Base-by-base conservation (phyloP, 2,113 vertebrate species). In the Thamnaconus septentrionalis region DNA sequence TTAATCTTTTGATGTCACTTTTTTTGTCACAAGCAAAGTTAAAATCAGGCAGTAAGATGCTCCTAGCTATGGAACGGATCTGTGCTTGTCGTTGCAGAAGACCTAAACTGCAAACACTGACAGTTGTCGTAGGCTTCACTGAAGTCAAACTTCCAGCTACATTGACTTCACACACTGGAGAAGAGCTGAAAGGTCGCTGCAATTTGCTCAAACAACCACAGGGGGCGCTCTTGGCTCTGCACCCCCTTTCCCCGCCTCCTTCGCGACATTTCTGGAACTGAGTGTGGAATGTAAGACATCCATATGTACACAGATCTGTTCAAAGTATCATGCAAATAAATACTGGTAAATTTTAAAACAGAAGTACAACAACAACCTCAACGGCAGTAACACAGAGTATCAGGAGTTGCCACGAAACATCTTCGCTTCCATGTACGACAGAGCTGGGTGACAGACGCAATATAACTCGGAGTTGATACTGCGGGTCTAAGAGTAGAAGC, bases 301-400 rank as follows among this genome's bases (percentile, higher is more conserved):
- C 56, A 66, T 75, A 88, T 85, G 4, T 86, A 89, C 87, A 88
- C 58, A 78, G 58, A 80, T 76, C 71, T 82, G 68, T 73, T 81
- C 51, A 85, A 84, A 87, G 84, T 31, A 78, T 81, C 89, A 90
- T 90, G 89, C 89, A 90, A 86, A 84, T 86, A 84, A 87, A 79
- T 81, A 86, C 73, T n/a, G 45, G 31, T 73, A 62, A 73, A 31
- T 31, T 74, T 81, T 69, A 59, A 84, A 85, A 73, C 48, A 3
- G 64, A 81, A 81, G 56, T 68, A 86, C 76, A 80, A 87, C 81
- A 89, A 66, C 77, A 82, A 88, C 80, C 80, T 82, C 64, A 81
- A 78, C 71, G 68, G 61, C 57, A 77, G 61, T 56, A 76, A 78
- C 77, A 87, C 60, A 84, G 80, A 71, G 64, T 79, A 69, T 64